Evolutionary conservation across 2,113 vertebrate species (phyloP).

Genomic region (Myiopsitta monachus): DNA sequence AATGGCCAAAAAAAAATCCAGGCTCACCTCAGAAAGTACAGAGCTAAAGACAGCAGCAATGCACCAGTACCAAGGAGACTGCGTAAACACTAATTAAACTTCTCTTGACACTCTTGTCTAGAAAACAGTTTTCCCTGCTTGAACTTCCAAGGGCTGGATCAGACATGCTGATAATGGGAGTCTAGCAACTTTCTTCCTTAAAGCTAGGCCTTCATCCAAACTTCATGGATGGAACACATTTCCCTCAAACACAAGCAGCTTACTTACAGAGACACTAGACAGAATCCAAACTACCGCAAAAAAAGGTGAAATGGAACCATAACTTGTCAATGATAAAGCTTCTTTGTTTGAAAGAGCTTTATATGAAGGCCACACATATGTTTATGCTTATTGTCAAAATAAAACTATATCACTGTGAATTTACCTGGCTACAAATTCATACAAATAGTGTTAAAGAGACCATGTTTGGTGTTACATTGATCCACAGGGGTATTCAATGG

Average conservation of each 20-base stretch:
- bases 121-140: slow-evolving; percentile 1
- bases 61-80: slow-evolving; percentile 62
- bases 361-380: not conserved
- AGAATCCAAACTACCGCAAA: not conserved
- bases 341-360: not conserved
- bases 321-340: not conserved
- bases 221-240: not conserved
- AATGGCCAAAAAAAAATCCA: slow-evolving; percentile 36
- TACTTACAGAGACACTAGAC: not conserved
- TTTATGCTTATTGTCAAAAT: not conserved
- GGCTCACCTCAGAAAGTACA: slow-evolving; percentile 48
- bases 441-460: not conserved
- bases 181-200: not conserved
- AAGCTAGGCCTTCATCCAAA: not conserved
- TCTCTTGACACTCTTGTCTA: not conserved
- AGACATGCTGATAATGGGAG: not conserved
- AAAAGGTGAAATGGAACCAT: not conserved
- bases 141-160: slow-evolving; percentile 21
- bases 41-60: slow-evolving; percentile 59
- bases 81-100: slow-evolving; percentile 59
- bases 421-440: not conserved
- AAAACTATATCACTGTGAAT: not conserved
- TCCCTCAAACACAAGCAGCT: not conserved
- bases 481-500: not conserved
- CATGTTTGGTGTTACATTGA: not conserved